A percentile compares a stretch with the other conserved stretches of the same genome.
These are phyloP conservation scores for Drosophila nasuta DNA, from an alignment of 1,140 invertebrate genomes.

Conservation along the genomic window DNA sequence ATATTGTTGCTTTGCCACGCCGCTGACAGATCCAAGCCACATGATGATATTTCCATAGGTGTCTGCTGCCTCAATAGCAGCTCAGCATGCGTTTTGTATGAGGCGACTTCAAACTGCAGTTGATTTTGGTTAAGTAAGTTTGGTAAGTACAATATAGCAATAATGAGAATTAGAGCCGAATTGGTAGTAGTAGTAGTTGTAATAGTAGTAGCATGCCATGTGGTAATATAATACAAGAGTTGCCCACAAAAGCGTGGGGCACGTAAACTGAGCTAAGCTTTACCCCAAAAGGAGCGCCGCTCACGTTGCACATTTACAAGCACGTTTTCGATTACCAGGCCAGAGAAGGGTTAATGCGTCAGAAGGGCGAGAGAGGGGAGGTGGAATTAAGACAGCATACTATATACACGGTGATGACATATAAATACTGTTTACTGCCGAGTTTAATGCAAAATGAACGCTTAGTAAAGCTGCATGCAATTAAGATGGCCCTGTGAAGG, in stretches of 20 bases:
- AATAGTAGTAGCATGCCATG: constrained; percentile 9
- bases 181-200: constrained; percentile 5
- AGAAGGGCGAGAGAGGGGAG: neutral
- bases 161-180: constrained; percentile 64
- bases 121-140: constrained; percentile 40
- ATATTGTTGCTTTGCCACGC: constrained; percentile 33
- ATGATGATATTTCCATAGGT: constrained; percentile 67
- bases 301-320: constrained; percentile 69
- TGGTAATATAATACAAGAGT: constrained; percentile 49
- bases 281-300: constrained; percentile 64
- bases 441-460: constrained; percentile 54
- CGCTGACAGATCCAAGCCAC: constrained; percentile 54
- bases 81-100: constrained; percentile 46
- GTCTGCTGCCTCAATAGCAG: constrained; percentile 64
- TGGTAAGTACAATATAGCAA: constrained; percentile 49
- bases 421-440: constrained; percentile 57
- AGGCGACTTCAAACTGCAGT: constrained; percentile 48
- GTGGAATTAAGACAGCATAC: constrained; percentile 9
- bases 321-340: constrained; percentile 68
- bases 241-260: constrained; percentile 40
- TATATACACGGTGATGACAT: constrained; percentile 61
- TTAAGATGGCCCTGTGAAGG: constrained; percentile 4
- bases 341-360: constrained; percentile 14
- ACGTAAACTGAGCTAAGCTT: constrained; percentile 56
- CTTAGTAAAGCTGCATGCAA: constrained; percentile 63